Base-by-base conservation (phyloP, 2,888 invertebrate species). In the Tinea trinotella region DNA sequence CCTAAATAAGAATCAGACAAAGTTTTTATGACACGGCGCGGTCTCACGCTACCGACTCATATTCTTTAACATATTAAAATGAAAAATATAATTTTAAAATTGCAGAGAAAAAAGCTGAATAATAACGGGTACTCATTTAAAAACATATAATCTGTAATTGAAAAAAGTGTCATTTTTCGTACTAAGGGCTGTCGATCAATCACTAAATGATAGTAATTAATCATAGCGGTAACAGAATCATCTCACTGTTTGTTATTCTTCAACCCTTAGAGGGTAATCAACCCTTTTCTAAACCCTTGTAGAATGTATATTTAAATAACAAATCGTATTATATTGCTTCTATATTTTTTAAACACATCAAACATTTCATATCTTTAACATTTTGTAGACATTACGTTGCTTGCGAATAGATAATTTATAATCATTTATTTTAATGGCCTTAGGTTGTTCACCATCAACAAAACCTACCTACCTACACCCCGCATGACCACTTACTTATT, bases 161-260 rank as follows among this genome's bases (percentile, higher is more conserved):
- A 65, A 71, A 70, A 65, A 65, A 70, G 64, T 19, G 15, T 40
- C 40, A 40, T 40, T 40, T 15, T 19, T 5, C 48, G 6, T 48
- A 9, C 24, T 24, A 50, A 24, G 24, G 7, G 50, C 20, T 13
- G 64, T 71, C 72, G 70, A 82, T 85, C 81, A 76, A 81, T 84
- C 78, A 78, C 64, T 61, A 60, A 59, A 62, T 59, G 63, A 60
- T 61, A 61, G 72, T 69, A 78, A 85, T 85, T 82, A 81, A 85
- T 85, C 85, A 82, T 70, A 72, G 61, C 59, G 64, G 63, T 69
- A 69, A 72, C 61, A 66, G 62, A 57, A 53, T 54, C 48, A 55
- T 65, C 63, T 62, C 61, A 59, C 60, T 65, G 63, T 66, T 67
- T 64, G 60, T 65, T 69, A 67, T 67, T 64, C 63, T 58, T 63